These are phyloP conservation scores for Hycleus cichorii DNA, from an alignment of 1,140 invertebrate genomes.

Conservation along the genomic window DNA sequence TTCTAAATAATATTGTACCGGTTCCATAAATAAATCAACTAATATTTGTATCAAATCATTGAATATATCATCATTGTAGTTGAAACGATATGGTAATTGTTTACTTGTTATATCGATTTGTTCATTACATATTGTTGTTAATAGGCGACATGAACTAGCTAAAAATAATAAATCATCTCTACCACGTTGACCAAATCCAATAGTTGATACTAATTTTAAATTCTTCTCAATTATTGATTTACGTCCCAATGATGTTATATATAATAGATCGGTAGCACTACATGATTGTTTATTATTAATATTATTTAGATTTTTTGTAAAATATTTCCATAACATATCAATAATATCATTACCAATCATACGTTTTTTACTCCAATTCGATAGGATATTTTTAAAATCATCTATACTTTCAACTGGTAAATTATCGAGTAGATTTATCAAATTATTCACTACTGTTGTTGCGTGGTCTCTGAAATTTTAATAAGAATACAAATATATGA, in stretches of 20 bases:
- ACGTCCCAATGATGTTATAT: slow-evolving; percentile 28
- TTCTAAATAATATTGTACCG: slow-evolving; percentile 22
- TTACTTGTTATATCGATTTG: slow-evolving; percentile 26
- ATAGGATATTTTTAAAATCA: slow-evolving; percentile 30
- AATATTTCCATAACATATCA: slow-evolving; percentile 34
- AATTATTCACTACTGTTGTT: slow-evolving; percentile 24
- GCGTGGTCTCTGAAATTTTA: slow-evolving; percentile 33
- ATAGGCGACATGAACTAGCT: slow-evolving; percentile 24
- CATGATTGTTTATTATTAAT: slow-evolving; percentile 23
- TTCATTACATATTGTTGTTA: slow-evolving; percentile 24
- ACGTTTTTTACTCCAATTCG: slow-evolving; percentile 31
- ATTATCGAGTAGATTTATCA: slow-evolving; percentile 26
- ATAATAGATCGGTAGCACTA: slow-evolving; percentile 26
- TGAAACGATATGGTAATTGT: slow-evolving; percentile 28
- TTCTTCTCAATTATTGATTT: slow-evolving; percentile 32
- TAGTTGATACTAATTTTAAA: slow-evolving; percentile 27
- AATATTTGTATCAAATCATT: slow-evolving; percentile 24
- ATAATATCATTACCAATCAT: slow-evolving; percentile 35
- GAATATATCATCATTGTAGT: slow-evolving; percentile 25
- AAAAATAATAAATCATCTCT: slow-evolving; percentile 26
- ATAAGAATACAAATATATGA: too few relatives aligned
- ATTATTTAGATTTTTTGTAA: background rate
- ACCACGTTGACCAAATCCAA: slow-evolving; percentile 25
- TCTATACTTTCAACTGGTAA: slow-evolving; percentile 21
- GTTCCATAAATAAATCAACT: slow-evolving; percentile 21